Base-by-base conservation (phyloP, 2,797 vertebrate genomes). In the Sphenopsis melanotis region DNA sequence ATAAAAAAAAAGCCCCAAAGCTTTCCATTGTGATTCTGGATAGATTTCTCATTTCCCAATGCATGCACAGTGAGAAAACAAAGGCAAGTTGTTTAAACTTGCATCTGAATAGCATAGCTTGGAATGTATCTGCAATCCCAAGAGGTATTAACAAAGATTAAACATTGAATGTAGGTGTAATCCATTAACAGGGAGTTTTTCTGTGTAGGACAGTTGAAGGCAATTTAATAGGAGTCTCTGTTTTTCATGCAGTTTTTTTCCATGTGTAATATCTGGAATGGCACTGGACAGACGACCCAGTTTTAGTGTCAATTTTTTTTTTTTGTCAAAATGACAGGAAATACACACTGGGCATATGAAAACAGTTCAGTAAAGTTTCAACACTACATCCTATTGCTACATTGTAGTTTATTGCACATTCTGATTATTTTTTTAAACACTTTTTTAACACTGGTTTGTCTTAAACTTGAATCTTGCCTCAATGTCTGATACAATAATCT, bases 331-430 rank as follows among this genome's bases (percentile, higher is more conserved):
- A 64, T 68, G 59, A 95, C 57, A 96, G 39, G 72, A 97, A 96
- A 89, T 94, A 92, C 5, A 95, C 87, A 84, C 87, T 96, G 94
- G 91, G 96, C 89, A 87, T 94, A 96, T 84, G 80, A 78, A 96
- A 97, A 85, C 93, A 88, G 89, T 96, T 97, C 86, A 78, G 92
- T 96, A 89, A 96, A 80, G 93, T 97, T 97, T 97, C 94, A 97
- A 92, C 93, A 97, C 96, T 97, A 97, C 95, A 97, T 34, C 95
- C 92, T 98, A 96, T 97, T 94, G 97, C 95, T 96, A 97, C 94
- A 96, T 97, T 97, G 70, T 98, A 97, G 97, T 97, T 98, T 97
- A 96, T 94, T 97, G 96, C 97, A 97, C 97, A 97, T 97, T 97
- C 94, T 95, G 96, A 90, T 95, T 94, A 97, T 97, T 97, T 97